Evolutionary conservation across 1,140 invertebrate species (phyloP), one percentile per base, ranked within the genome.

Genomic region (Dysdera silvatica): DNA sequence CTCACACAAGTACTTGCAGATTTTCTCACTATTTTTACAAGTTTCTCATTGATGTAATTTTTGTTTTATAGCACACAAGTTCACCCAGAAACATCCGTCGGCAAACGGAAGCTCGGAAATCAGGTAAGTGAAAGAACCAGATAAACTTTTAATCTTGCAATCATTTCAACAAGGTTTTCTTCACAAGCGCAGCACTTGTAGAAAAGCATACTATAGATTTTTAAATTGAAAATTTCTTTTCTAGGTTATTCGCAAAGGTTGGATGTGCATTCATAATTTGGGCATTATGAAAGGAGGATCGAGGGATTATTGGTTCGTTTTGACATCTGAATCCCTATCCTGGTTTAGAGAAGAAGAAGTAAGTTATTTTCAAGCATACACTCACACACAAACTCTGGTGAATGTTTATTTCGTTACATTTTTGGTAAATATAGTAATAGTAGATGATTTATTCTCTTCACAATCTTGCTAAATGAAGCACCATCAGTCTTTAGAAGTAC

Each of bases 261-360:
- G 89, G 79, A 93, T 96, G 89, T 91, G 89, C 72, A 95, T 96
- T 76, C 90, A 95, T 75, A 97, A 95, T 80, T 82, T 96, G 71
- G 91, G 91, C 65, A 97, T 96, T 68, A 95, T 96, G 88, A 94
- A 95, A 80, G 89, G 91, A 77, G 91, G 91, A 47, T 94, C 91
- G 26, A 84, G 88, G 72, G 93, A 98, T 75, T 98, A 98, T 79
- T 99, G 96, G 95, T 99, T 99, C 79, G 95, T 99, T 51, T 81
- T 99, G 20, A 97, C 94, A 16, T 94, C 95, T 1, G 96, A 99
- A 78, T 96, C 84, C 73, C 87, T 99, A 71, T 95, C 93, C 45
- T 99, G 96, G 96, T 99, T 84, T 80, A 99, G 98, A 78, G 95
- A 61, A 56, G 43, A 72, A 72, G 67, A 71, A 80, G 79, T 66